Percentiles rank a stretch among this genome's conserved stretches.
Evolutionary conservation across 2,113 vertebrate species (phyloP).

Genomic region (Rattus rattus): DNA sequence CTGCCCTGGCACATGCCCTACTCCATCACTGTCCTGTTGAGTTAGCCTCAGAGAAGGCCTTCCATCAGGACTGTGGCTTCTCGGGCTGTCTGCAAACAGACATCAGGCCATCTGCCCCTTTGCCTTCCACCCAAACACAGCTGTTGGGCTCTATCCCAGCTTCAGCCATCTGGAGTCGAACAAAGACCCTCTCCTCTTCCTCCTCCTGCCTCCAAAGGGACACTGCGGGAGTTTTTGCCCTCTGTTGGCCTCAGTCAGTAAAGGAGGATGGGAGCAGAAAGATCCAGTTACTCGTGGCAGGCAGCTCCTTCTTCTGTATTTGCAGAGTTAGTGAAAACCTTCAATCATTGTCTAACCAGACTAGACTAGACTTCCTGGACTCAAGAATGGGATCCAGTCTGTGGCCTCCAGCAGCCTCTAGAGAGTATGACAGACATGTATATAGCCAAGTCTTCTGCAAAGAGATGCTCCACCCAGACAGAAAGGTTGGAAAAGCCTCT

Average conservation of each 20-base stretch:
- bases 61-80: slow-evolving; percentile 16
- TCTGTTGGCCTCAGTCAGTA: not conserved
- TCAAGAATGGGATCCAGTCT: not conserved
- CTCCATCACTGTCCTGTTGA: not conserved
- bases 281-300: not conserved
- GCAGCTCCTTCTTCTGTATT: not conserved
- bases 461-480: not conserved
- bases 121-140: slow-evolving; percentile 80
- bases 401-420: not conserved
- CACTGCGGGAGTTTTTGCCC: not conserved
- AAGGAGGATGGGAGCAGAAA: not conserved
- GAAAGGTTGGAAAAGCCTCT: not conserved
- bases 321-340: not conserved
- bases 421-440: not conserved
- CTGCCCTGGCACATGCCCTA: not conserved
- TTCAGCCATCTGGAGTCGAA: slow-evolving; percentile 75
- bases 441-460: not conserved
- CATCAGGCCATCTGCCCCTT: slow-evolving; percentile 70
- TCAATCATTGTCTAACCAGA: not conserved
- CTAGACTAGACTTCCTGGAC: not conserved
- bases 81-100: slow-evolving; percentile 68
- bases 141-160: slow-evolving; percentile 72
- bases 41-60: slow-evolving; percentile 45
- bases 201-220: slow-evolving; percentile 2
- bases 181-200: slow-evolving; percentile 63